Conservation (phyloP, 2,113 vertebrate species). For the Lepus americanus region DNA sequence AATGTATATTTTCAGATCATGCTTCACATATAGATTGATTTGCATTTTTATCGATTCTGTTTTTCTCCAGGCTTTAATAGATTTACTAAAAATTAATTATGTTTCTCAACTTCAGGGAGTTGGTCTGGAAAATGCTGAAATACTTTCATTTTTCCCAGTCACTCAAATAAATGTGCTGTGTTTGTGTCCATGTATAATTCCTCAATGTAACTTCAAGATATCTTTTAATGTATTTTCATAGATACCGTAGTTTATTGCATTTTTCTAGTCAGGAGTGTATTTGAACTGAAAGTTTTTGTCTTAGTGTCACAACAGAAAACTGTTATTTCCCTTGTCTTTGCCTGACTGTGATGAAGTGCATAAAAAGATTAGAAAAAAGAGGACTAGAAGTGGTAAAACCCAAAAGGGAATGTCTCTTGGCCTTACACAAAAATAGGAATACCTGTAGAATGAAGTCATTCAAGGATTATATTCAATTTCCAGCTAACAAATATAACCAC, state of each 20-base stretch:
- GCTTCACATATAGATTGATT: slow-evolving; percentile 18
- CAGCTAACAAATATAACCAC: slow-evolving; percentile 55
- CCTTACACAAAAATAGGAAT: slow-evolving; percentile 1
- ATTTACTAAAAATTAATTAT: slow-evolving; percentile 63
- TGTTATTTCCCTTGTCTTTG: slow-evolving; percentile 73
- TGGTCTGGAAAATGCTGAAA: slow-evolving; percentile 57
- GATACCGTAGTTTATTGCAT: slow-evolving; percentile 67
- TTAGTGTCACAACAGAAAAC: slow-evolving; percentile 70
- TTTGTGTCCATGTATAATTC: slow-evolving; percentile 69
- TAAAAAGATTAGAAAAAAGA: slow-evolving; percentile 48
- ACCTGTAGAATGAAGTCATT: slow-evolving; percentile 21
- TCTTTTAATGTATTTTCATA: slow-evolving; percentile 73
- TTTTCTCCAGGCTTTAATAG: slow-evolving; percentile 56
- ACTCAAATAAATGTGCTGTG: slow-evolving; percentile 35
- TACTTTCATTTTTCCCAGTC: slow-evolving; percentile 52
- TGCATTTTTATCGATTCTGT: slow-evolving; percentile 62
- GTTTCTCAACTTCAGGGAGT: slow-evolving; percentile 43
- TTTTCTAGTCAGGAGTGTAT: slow-evolving; percentile 75
- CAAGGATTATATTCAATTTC: slow-evolving; percentile 33
- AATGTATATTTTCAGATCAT: slow-evolving; percentile 40
- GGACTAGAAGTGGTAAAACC: background rate
- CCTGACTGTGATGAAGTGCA: slow-evolving; percentile 23
- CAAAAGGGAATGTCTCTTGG: slow-evolving; percentile 38
- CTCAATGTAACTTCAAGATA: slow-evolving; percentile 70
- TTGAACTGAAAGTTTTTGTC: slow-evolving; percentile 77